Percentiles rank a stretch among this genome's conserved stretches.
These are phyloP conservation scores for Pogonocichla stellata DNA, from an alignment of 2,113 vertebrate species.

Conservation along the genomic window DNA sequence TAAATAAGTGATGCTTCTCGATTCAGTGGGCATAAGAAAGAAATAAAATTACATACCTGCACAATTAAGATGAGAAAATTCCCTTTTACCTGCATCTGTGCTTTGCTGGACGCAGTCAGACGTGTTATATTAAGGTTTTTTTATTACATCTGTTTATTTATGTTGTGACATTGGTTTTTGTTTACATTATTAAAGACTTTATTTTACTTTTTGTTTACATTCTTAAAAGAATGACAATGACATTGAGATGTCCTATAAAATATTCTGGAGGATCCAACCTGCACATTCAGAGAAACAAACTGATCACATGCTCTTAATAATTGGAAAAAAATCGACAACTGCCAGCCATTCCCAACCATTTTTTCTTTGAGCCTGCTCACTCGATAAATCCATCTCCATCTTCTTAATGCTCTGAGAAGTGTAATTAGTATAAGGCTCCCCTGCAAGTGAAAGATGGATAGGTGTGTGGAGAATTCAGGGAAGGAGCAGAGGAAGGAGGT, in stretches of 20 bases:
- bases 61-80: not conserved
- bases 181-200: not conserved
- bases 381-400: not conserved
- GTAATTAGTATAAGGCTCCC: not conserved
- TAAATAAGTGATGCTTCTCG: not conserved
- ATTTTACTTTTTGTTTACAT: not conserved
- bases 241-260: not conserved
- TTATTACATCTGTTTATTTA: not conserved
- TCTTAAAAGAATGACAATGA: not conserved
- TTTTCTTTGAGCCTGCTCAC: not conserved
- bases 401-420: conserved; percentile 38
- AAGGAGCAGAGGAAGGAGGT: not conserved
- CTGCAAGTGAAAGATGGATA: not conserved
- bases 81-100: not conserved
- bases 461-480: not conserved
- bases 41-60: not conserved
- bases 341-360: not conserved
- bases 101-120: not conserved
- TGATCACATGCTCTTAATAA: not conserved
- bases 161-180: not conserved
- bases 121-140: not conserved
- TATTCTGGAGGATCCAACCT: not conserved
- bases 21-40: not conserved
- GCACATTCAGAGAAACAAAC: not conserved
- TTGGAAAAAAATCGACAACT: not conserved